A percentile compares a stretch with the other conserved stretches of the same genome.
These are phyloP conservation scores for Nemapogon koenigi DNA, from an alignment of 2,888 invertebrate species.

Conservation along the genomic window DNA sequence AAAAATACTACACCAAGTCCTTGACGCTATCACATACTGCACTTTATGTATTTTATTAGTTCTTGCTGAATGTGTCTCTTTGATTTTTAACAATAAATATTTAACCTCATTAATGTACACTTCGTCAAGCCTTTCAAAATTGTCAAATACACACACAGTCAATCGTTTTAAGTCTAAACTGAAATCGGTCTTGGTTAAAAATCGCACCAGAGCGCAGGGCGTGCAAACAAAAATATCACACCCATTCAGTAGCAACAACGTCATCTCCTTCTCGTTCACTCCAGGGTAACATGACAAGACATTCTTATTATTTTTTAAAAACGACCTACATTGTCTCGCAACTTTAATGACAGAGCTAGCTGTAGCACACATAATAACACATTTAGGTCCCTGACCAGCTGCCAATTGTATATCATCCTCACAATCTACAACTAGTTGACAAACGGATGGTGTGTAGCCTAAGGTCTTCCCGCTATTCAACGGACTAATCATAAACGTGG, in stretches of 20 bases:
- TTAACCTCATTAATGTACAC: conserved; percentile 56
- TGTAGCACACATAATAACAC: conserved; percentile 71
- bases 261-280: conserved; percentile 31
- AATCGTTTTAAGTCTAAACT: conserved; percentile 67
- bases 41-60: conserved; percentile 46
- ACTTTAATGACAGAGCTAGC: conserved; percentile 60
- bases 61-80: conserved; percentile 44
- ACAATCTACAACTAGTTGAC: conserved; percentile 62
- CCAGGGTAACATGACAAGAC: conserved; percentile 50
- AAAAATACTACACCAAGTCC: conserved; percentile 69
- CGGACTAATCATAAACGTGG: conserved; percentile 69
- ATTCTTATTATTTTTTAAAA: conserved; percentile 35
- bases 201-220: conserved; percentile 62
- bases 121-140: conserved; percentile 68
- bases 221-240: conserved; percentile 77
- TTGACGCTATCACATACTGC: conserved; percentile 67
- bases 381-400: conserved; percentile 65
- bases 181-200: conserved; percentile 34
- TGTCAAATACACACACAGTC: conserved; percentile 73
- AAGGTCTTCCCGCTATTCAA: conserved; percentile 71
- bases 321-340: conserved; percentile 37
- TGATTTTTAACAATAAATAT: conserved; percentile 41
- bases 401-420: conserved; percentile 22
- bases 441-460: conserved; percentile 72
- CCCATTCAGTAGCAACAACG: conserved; percentile 64